Evolutionary conservation across 2,797 vertebrate genomes (phyloP).

Genomic region (Natrix natrix): DNA sequence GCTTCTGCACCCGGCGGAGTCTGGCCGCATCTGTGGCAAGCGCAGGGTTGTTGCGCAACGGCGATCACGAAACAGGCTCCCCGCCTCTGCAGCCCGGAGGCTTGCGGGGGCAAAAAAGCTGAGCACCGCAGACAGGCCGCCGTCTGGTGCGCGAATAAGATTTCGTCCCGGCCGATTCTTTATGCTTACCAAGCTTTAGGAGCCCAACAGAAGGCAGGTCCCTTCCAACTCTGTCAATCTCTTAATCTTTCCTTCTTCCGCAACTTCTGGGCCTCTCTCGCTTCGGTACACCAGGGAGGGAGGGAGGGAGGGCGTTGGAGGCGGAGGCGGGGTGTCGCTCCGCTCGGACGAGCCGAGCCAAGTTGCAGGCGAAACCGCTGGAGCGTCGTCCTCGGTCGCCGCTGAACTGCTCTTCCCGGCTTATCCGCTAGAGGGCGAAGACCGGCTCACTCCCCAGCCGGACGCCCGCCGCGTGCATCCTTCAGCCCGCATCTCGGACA

Average conservation of each 20-base stretch:
- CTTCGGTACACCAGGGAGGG: not conserved
- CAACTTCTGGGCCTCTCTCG: not conserved
- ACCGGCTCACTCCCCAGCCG: not conserved
- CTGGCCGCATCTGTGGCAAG: not conserved
- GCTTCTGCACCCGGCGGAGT: not conserved
- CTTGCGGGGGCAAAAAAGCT: not conserved
- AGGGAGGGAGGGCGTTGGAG: not conserved
- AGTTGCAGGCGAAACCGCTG: not conserved
- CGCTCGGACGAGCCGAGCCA: fast-evolving
- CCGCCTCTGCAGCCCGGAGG: not conserved
- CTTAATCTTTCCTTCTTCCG: not conserved
- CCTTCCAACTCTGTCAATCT: too few relatives aligned
- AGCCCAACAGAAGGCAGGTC: too few relatives aligned
- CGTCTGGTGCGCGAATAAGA: too few relatives aligned
- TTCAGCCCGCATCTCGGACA: not conserved
- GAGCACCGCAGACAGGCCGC: not conserved
- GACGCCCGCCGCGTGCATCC: not conserved
- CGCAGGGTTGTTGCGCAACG: not conserved
- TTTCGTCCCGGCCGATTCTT: too few relatives aligned
- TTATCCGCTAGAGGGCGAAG: not conserved
- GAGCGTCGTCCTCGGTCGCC: too few relatives aligned
- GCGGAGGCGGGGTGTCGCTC: not conserved
- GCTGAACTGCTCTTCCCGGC: not conserved
- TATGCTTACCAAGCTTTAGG: not conserved
- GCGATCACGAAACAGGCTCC: not conserved